Conservation (phyloP, 2,113 vertebrate species). For the Cygnus buccinator region DNA sequence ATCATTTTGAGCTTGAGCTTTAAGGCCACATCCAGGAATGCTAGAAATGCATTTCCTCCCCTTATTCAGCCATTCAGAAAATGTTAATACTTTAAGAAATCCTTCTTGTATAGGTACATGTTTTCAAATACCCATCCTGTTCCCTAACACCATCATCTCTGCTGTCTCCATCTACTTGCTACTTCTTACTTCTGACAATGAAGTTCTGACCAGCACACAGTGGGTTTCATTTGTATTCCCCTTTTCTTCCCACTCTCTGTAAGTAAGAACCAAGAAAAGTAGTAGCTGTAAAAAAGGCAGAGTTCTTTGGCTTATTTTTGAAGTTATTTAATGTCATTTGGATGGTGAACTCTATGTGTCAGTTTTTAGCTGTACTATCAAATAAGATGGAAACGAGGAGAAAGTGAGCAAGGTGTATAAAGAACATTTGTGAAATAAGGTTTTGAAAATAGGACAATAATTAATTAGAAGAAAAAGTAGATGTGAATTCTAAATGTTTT, state of each 20-base stretch:
- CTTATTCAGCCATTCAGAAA: not conserved
- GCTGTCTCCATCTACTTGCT: not conserved
- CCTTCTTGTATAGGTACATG: not conserved
- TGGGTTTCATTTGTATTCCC: not conserved
- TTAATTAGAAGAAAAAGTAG: not conserved
- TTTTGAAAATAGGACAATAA: not conserved
- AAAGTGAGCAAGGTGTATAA: not conserved
- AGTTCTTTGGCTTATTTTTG: not conserved
- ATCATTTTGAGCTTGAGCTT: not conserved
- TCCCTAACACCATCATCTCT: too few relatives aligned
- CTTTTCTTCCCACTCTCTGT: not conserved
- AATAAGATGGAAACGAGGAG: not conserved
- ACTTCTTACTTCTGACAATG: not conserved
- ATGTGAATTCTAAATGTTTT: not conserved
- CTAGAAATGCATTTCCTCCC: not conserved
- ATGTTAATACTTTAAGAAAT: not conserved
- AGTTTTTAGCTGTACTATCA: not conserved
- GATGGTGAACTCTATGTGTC: not conserved
- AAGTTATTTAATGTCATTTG: not conserved
- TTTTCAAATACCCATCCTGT: not conserved
- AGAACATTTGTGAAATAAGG: conserved; percentile 10
- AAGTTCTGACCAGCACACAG: not conserved
- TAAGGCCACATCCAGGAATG: not conserved
- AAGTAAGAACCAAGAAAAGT: not conserved
- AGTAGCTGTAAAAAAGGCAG: not conserved